Conservation (phyloP, 2,113 vertebrate genomes). For the Clarias gariepinus region DNA sequence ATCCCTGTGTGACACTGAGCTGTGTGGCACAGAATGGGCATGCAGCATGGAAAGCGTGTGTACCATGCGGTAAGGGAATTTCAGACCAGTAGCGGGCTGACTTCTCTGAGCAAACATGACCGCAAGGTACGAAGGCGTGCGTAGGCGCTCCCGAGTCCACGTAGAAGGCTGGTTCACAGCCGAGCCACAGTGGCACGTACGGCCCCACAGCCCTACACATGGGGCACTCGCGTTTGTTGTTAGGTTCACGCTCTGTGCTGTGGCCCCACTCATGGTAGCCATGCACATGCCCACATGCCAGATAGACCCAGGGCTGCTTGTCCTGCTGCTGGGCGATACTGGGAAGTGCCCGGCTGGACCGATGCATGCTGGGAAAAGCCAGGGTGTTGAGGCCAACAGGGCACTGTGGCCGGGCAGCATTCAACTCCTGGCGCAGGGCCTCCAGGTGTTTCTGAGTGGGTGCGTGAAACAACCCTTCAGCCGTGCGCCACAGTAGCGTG, state of each 20-base stretch:
- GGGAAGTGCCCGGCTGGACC: conserved; percentile 82
- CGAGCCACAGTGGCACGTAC: conserved; percentile 95
- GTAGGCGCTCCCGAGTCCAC: conserved; percentile 94
- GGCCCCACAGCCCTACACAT: conserved; percentile 96
- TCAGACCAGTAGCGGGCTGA: conserved; percentile 95
- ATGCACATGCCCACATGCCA: conserved; percentile 94
- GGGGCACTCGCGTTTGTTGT: conserved; percentile 88
- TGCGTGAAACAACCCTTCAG: conserved; percentile 90
- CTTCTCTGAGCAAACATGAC: conserved; percentile 97
- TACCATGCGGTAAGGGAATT: conserved; percentile 94
- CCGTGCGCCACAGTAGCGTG: conserved; percentile 92
- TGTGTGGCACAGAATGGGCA: conserved; percentile 96
- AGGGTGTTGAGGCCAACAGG: conserved; percentile 95
- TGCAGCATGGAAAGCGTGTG: conserved; percentile 94
- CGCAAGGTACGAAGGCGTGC: conserved; percentile 91
- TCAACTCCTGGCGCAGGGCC: conserved; percentile 95
- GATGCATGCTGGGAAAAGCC: conserved; percentile 94
- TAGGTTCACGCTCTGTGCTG: conserved; percentile 86
- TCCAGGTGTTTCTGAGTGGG: conserved; percentile 98
- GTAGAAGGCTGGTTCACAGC: conserved; percentile 94
- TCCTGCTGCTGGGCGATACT: conserved; percentile 85
- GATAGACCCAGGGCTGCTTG: conserved; percentile 95
- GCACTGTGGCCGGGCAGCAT: conserved; percentile 91
- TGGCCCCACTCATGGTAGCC: conserved; percentile 99
- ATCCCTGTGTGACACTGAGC: conserved; percentile 86